Evolutionary conservation across 2,797 vertebrate species (phyloP), one percentile per base, ranked within the genome.

Genomic region (Hydrocynus forskahlii): DNA sequence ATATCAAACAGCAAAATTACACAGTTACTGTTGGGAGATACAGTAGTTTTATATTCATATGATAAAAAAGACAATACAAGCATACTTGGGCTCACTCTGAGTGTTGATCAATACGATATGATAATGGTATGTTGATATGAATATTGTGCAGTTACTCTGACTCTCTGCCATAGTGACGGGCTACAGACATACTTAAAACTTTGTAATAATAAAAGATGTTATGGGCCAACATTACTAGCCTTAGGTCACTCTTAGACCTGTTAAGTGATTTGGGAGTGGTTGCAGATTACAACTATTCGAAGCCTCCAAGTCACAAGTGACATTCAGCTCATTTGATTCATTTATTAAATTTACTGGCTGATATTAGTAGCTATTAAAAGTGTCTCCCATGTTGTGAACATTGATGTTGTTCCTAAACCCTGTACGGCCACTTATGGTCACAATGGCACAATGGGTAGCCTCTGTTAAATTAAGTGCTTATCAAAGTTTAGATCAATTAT

Each of bases 1-100:
- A 88, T 89, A 86, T 86, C 81, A 84, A 86, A 88, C 87, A 87
- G 81, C 85, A 88, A 84, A 86, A 85, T 84, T 74, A 85, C 83
- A 88, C 80, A 70, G 50, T 21, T 82, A 84, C 75, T 83, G 74
- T 85, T 57, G 73, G 57, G 76, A 78, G 77, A 82, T 87, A 86
- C 82, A 55, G 76, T 66, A 79, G 67, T 68, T 71, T 86, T 85
- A 81, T 81, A 84, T 80, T 82, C 55, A 79, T 75, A 84, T 77
- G 78, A 71, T 73, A 68, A 54, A 66, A 67, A 55, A 19, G 50
- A 57, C 78, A 78, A 81, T 69, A 83, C 82, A 88, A 54, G 63
- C 78, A 83, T 63, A 82, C 70, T 43, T 57, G 16, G 60, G 80
- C 35, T 77, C 29, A 60, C 70, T 52, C 48, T 21, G 70, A 71